phyloP scores from a whole-genome alignment of 1,140 invertebrate species.

The Cyphomyrmex costatus region DNA sequence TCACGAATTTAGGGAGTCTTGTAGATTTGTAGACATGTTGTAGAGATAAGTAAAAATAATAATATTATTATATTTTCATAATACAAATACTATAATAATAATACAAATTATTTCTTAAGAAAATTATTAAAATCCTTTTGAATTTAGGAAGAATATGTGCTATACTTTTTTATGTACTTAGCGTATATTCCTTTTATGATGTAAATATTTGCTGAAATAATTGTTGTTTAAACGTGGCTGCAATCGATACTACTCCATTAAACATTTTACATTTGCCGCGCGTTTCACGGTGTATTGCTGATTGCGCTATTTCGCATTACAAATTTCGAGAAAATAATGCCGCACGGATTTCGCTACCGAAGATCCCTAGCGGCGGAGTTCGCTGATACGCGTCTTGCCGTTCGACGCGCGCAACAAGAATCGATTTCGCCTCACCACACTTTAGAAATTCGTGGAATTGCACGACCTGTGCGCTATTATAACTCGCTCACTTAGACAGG shows the following conservation, averaged over 20 bases:
- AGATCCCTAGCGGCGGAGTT: background rate
- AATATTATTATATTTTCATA: too few relatives aligned
- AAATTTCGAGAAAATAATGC: slow-evolving; percentile 31
- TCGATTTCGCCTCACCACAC: slow-evolving; percentile 11
- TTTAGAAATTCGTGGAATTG: slow-evolving; percentile 35
- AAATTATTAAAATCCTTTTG: too few relatives aligned
- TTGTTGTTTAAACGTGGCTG: background rate
- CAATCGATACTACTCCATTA: slow-evolving; percentile 35
- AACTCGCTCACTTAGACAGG: slow-evolving; percentile 22
- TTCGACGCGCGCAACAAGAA: slow-evolving; percentile 4
- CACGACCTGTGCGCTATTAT: slow-evolving; percentile 30
- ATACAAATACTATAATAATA: too few relatives aligned
- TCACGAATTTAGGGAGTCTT: too few relatives aligned
- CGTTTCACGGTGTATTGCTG: background rate
- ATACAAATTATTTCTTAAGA: too few relatives aligned
- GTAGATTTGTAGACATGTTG: too few relatives aligned
- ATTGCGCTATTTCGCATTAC: slow-evolving; percentile 23
- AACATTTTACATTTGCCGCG: background rate
- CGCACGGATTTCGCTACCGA: background rate
- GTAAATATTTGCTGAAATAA: slow-evolving; percentile 26
- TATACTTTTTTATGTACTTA: too few relatives aligned
- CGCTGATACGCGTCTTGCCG: background rate
- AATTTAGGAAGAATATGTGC: too few relatives aligned
- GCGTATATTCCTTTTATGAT: background rate
- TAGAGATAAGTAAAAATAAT: too few relatives aligned